Percentiles rank a stretch among this genome's conserved stretches.
These are phyloP conservation scores for Blennius ocellaris DNA, from an alignment of 2,113 vertebrate species.

Conservation along the genomic window DNA sequence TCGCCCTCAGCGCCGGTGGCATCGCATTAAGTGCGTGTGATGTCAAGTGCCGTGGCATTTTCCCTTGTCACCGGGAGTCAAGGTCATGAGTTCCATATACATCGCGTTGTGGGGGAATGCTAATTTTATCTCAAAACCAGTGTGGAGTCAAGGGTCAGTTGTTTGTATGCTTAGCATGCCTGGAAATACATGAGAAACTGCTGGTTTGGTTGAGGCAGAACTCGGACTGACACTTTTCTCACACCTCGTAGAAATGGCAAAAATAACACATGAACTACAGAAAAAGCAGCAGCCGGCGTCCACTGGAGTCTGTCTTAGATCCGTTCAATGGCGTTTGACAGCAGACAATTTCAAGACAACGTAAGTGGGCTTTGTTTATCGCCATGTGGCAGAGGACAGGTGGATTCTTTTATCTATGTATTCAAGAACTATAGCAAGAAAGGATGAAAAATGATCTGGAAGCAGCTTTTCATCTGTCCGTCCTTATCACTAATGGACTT, in stretches of 20 bases:
- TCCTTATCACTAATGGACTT: slow-evolving; percentile 52
- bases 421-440: neutral
- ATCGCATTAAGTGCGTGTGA: neutral
- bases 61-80: slow-evolving; percentile 16
- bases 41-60: neutral
- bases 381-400: neutral
- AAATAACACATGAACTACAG: neutral
- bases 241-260: neutral
- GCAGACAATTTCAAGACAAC: neutral
- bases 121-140: neutral
- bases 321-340: neutral
- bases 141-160: neutral
- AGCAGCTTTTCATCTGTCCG: slow-evolving; percentile 12
- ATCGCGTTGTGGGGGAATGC: slow-evolving; percentile 22
- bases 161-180: neutral
- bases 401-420: neutral
- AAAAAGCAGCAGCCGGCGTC: slow-evolving; percentile 6
- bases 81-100: slow-evolving; percentile 32
- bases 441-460: slow-evolving; percentile 5
- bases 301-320: neutral
- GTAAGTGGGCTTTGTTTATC: neutral
- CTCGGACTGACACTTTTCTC: slow-evolving; percentile 11
- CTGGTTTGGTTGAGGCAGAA: too few species aligned
- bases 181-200: neutral
- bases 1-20: neutral